Percentiles rank a stretch among this genome's conserved stretches.
These are phyloP conservation scores for Stegastes partitus DNA, from an alignment of 2,113 vertebrate species.

Conservation along the genomic window DNA sequence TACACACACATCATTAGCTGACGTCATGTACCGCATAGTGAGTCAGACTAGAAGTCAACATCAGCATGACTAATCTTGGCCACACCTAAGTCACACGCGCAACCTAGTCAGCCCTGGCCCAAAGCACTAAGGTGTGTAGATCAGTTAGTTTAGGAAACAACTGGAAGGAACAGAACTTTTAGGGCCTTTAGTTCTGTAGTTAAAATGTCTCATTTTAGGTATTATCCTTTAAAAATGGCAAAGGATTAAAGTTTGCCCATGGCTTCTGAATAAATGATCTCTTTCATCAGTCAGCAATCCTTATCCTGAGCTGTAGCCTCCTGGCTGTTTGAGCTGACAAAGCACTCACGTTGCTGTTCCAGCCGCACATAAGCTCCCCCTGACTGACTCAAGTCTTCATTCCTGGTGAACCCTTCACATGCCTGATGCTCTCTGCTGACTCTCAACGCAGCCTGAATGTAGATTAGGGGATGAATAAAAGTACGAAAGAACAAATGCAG, in stretches of 20 bases:
- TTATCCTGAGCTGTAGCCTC: slow-evolving; percentile 51
- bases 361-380: slow-evolving; percentile 33
- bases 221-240: slow-evolving; percentile 29
- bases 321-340: slow-evolving; percentile 59
- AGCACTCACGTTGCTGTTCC: slow-evolving; percentile 28
- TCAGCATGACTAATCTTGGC: slow-evolving; percentile 42
- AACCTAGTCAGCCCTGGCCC: neutral
- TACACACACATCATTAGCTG: slow-evolving; percentile 8
- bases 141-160: neutral
- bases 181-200: neutral
- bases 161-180: slow-evolving; percentile 6
- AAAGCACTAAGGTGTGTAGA: slow-evolving; percentile 24
- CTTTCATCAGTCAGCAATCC: slow-evolving; percentile 48
- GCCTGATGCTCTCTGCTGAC: slow-evolving; percentile 40
- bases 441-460: slow-evolving; percentile 28
- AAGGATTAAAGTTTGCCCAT: slow-evolving; percentile 30
- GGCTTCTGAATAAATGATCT: slow-evolving; percentile 51
- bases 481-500: slow-evolving; percentile 4
- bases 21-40: slow-evolving; percentile 1
- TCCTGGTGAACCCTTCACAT: slow-evolving; percentile 20
- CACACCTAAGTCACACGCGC: slow-evolving; percentile 41
- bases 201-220: slow-evolving; percentile 24
- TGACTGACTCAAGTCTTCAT: slow-evolving; percentile 42
- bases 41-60: slow-evolving; percentile 46
- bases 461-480: slow-evolving; percentile 42